Base-by-base conservation (phyloP, 2,113 vertebrate genomes). In the Eulacestoma nigropectus region DNA sequence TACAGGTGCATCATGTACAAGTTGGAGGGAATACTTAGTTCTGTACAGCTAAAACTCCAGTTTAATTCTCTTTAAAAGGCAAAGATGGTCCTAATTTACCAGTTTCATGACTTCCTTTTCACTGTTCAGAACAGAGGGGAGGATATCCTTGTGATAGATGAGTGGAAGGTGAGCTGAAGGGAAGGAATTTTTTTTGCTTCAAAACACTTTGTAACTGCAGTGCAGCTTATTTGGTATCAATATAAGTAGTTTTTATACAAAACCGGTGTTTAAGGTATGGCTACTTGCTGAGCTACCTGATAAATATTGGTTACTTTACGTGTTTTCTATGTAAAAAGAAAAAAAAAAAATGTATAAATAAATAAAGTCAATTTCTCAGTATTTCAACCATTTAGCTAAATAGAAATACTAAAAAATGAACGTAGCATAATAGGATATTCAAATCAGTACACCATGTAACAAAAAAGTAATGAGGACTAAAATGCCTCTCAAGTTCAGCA, bases 41-140 rank as follows among this genome's bases (percentile, higher is more conserved):
- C 91, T 97, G 93, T 95, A 97, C 93, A 97, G 95, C 87, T 97
- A 97, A 93, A 97, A 95, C 86, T 95, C 93, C 90, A 92, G 92
- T 96, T 96, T 96, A 68, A 78, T 97, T 95, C 76, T 93, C 72
- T 90, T 96, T 93, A 49, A 80, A 97, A 96, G 95, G 89, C 90
- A 95, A 96, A 94, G 82, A 16, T 42, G 9, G 49, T 95, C 80
- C 72, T 81, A 50, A 57, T 84, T 91, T 52, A 85, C 27, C 32
- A n/a, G 44, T 64, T 90, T 85, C 53, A 29, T 42, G 33, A 73
- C 50, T 63, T 92, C 47, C 83, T 67, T 94, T 94, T 81, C 78
- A 82, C 69, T 59, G 21, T 89, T 89, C 30, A 81, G 63, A 90
- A 59, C 26, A 56, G 91, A 87, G 84, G 63, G 79, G 44, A 64